Percentiles rank a stretch among this genome's conserved stretches.
Conservation (phyloP, 1,140 invertebrate species). For the Drosophila takahashii region DNA sequence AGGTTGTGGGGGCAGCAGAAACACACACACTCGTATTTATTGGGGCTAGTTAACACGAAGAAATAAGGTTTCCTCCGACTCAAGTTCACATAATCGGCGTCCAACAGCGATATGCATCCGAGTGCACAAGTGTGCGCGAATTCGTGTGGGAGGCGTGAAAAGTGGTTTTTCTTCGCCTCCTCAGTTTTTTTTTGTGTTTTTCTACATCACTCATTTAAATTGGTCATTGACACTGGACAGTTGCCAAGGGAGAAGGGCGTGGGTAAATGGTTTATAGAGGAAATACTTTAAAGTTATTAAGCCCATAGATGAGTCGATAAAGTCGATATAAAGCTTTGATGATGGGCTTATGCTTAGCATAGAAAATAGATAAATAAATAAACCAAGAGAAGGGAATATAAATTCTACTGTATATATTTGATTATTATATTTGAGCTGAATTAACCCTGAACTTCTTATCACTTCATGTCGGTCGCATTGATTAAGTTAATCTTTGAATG, state of each 20-base stretch:
- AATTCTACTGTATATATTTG: too few relatives aligned
- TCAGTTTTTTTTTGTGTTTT: conserved; percentile 17
- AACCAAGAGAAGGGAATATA: not conserved
- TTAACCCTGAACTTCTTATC: conserved; percentile 43
- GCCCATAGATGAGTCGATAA: conserved; percentile 3
- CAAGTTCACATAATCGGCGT: conserved; percentile 35
- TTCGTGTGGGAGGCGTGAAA: conserved; percentile 59
- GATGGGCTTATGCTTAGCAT: not conserved
- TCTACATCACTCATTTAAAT: conserved; percentile 30
- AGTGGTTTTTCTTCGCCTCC: conserved; percentile 24
- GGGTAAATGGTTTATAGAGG: conserved; percentile 48
- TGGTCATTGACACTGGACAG: conserved; percentile 48
- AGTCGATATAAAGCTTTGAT: not conserved
- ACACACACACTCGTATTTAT: conserved; percentile 42
- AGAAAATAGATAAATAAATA: not conserved
- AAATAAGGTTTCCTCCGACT: conserved; percentile 27
- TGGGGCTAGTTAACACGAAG: conserved; percentile 51
- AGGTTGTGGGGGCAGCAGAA: conserved; percentile 8
- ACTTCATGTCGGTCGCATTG: not conserved
- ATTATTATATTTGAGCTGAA: not conserved
- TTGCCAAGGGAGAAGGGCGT: conserved; percentile 16
- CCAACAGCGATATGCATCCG: conserved; percentile 23
- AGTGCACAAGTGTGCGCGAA: conserved; percentile 14
- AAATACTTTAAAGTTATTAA: conserved; percentile 28
- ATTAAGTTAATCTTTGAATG: conserved; percentile 38